Evolutionary conservation across 2,113 vertebrate species (phyloP).

Genomic region (Carollia perspicillata): DNA sequence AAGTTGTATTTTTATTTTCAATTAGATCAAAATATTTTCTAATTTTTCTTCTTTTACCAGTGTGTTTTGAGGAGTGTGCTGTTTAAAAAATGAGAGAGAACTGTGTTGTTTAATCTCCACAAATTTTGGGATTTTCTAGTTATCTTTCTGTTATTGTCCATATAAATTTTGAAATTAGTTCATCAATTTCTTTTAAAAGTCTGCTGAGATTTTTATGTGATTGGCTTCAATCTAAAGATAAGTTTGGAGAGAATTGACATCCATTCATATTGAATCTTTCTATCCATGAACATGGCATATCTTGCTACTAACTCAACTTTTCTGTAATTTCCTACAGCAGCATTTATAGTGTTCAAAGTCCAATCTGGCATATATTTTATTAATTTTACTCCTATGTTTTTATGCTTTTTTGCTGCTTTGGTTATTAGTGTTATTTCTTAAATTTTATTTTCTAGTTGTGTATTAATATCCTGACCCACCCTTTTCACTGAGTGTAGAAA

Average conservation of each 20-base stretch:
- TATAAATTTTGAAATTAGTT: neutral
- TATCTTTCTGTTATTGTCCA: neutral
- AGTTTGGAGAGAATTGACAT: neutral
- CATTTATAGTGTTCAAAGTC: neutral
- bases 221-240: neutral
- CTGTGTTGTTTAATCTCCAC: too few relatives aligned
- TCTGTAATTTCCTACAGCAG: neutral
- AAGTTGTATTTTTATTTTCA: neutral
- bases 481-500: neutral
- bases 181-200: neutral
- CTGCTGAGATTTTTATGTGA: neutral
- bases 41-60: neutral
- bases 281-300: neutral
- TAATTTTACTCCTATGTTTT: neutral
- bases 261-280: neutral
- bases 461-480: neutral
- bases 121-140: too few relatives aligned
- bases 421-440: neutral
- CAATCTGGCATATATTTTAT: neutral
- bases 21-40: neutral
- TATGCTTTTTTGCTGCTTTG: neutral
- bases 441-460: neutral
- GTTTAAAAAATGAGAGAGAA: neutral
- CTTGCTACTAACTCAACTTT: neutral
- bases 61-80: neutral